Conservation (phyloP, 2,888 invertebrate species). For the Vanessa cardui region DNA sequence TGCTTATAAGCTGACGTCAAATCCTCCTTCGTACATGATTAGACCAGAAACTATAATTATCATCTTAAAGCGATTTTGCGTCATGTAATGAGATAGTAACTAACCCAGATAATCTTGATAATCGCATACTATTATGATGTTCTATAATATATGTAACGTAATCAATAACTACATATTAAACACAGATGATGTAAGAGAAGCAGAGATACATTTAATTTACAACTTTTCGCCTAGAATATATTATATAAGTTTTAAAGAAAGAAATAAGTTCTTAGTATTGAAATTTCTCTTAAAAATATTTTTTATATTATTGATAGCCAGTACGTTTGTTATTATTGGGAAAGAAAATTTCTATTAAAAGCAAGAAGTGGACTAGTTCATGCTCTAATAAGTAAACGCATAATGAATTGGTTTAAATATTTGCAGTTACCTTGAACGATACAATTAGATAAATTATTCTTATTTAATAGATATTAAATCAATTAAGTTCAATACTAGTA, state of each 20-base stretch:
- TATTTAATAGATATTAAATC: not conserved
- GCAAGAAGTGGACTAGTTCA: conserved; percentile 21
- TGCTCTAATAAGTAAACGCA: conserved; percentile 36
- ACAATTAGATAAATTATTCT: conserved; percentile 5
- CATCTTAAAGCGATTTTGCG: not conserved
- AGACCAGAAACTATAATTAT: not conserved
- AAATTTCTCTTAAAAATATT: not conserved
- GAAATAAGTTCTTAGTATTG: not conserved
- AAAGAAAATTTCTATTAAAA: conserved; percentile 21
- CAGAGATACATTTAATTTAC: not conserved
- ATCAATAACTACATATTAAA: not conserved
- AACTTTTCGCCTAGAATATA: not conserved
- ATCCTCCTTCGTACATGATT: too few species aligned
- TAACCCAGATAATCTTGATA: conserved; percentile 9
- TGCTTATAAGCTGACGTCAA: too few species aligned
- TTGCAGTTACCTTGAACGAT: conserved; percentile 33
- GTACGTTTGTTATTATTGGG: not conserved
- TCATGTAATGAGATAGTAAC: not conserved
- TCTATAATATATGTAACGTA: not conserved
- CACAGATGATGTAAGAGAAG: not conserved
- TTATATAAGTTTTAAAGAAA: not conserved
- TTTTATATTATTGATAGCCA: not conserved
- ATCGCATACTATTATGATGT: not conserved
- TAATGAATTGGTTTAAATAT: conserved; percentile 27
- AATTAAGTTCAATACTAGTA: too few species aligned